Base-by-base conservation (phyloP, 2,888 invertebrate genomes). In the Drosophila mettleri region DNA sequence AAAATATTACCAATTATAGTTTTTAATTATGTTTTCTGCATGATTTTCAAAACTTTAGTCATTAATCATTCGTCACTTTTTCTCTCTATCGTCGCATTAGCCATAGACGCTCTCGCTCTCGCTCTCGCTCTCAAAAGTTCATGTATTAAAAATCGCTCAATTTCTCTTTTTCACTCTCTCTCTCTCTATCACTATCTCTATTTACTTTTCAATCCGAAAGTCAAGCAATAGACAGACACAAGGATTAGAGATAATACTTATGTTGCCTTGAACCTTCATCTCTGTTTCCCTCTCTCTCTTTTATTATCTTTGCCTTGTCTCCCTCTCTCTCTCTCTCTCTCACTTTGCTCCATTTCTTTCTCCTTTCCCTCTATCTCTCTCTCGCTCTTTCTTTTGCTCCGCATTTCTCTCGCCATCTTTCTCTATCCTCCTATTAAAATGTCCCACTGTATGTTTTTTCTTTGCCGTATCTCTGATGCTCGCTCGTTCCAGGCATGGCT, bases 21-120 rank as follows among this genome's bases (percentile, higher is more conserved):
- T 16, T 27, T n/a, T 6, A 2, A 45, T n/a, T 16, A 27, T 5
- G 9, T 24, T 24, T 24, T 16, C 16, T 45, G 16, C 1, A 6
- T 10, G 5, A 0, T 6, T 2, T 24, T 24, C 24, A 24, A 5
- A 3, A 24, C 5, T 5, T 16, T 24, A 10, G n/a, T 9, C 43
- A 45, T 45, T 45, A 45, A 45, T 45, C 43, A 27, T 45, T 27
- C 16, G 24, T 27, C 43, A 45, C 24, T 45, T 45, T 45, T 27
- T 16, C 27, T 24, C n/a, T 4, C n/a, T 24, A 8, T 20, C n/a
- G n/a, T 43, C 22, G n/a, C n/a, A 22, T n/a, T 43, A n/a, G 8
- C n/a, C 43, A 43, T n/a, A 3, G 9, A 8, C n/a, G 16, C 43
- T 45, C 24, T 45, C 24, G 16, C 10, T 45, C n/a, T 45, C n/a